A percentile compares a stretch with the other conserved stretches of the same genome.
Evolutionary conservation across 2,888 invertebrate genomes (phyloP).

Genomic region (Cheilosia soror): DNA sequence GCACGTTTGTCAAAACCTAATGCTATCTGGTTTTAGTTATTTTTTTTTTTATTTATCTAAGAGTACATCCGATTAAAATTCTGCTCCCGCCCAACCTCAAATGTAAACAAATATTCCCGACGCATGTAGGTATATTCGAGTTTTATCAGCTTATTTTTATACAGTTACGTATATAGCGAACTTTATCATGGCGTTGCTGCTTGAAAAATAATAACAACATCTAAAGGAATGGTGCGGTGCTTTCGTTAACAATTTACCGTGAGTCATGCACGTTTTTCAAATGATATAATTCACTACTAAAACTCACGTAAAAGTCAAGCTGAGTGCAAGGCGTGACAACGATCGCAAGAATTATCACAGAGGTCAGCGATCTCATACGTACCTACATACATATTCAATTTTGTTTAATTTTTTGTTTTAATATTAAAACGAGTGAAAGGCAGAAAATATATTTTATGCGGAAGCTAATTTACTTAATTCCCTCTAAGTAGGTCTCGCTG

Average conservation of each 20-base stretch:
- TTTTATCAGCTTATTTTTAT: slow-evolving; percentile 8
- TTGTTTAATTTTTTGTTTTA: neutral
- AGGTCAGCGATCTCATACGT: neutral
- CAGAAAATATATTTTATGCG: slow-evolving; percentile 16
- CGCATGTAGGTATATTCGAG: neutral
- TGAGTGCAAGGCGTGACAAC: slow-evolving; percentile 20
- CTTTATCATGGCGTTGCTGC: neutral
- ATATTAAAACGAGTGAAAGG: neutral
- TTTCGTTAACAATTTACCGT: slow-evolving; percentile 13
- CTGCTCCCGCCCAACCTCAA: neutral
- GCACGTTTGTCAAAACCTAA: neutral
- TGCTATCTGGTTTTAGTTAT: neutral
- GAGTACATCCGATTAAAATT: slow-evolving; percentile 16
- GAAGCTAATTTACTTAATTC: slow-evolving; percentile 38
- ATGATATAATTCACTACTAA: neutral
- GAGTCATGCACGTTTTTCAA: slow-evolving; percentile 19
- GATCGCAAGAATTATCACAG: slow-evolving; percentile 17
- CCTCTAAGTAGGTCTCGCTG: slow-evolving; percentile 7
- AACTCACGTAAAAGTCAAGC: slow-evolving; percentile 21
- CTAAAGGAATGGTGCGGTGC: neutral
- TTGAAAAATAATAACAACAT: neutral
- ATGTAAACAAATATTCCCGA: slow-evolving; percentile 32
- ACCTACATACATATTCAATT: neutral
- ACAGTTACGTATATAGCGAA: neutral
- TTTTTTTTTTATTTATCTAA: slow-evolving; percentile 14